Base-by-base conservation (phyloP, 2,888 invertebrate species). In the Pheosia tremula region DNA sequence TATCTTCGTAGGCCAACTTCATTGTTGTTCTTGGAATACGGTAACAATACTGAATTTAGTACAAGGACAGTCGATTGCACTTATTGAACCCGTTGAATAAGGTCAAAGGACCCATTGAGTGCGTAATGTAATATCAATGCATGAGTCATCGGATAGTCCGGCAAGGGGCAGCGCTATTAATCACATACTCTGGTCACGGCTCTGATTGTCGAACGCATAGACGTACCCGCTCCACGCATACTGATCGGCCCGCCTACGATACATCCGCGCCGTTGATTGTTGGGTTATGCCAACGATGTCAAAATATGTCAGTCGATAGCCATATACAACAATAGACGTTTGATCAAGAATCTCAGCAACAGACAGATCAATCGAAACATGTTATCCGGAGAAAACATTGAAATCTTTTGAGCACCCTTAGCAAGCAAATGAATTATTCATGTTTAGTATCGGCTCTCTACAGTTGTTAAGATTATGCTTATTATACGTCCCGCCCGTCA, bases 91-190 rank as follows among this genome's bases (percentile, higher is more conserved):
- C 83, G 74, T 80, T 84, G 82, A 89, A 89, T 87, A 84, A 86
- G 90, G 92, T 91, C 89, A 92, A 88, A 90, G 87, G 87, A 90
- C 86, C 86, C 86, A 89, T 88, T 85, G 82, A 76, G 80, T 75
- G 76, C 79, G 79, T 85, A 84, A 86, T 85, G 83, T 83, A 83
- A 84, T 86, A 86, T 85, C 86, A 84, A 84, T 83, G 80, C 68
- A 71, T 92, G 91, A 93, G 77, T 93, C 92, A 93, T 77, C 74
- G 83, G 86, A 88, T 85, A 86, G 86, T 88, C 89, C 89, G 81
- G 83, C 79, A 81, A 82, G 77, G 79, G 78, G 75, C 75, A 79
- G 67, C 69, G 80, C 81, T 85, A 85, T 87, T 86, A 85, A 89
- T 90, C 86, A 85, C 79, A 77, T 75, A 88, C 75, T 75, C 87